phyloP scores from a whole-genome alignment of 2,888 invertebrate genomes.

The Apocheima hispidaria region DNA sequence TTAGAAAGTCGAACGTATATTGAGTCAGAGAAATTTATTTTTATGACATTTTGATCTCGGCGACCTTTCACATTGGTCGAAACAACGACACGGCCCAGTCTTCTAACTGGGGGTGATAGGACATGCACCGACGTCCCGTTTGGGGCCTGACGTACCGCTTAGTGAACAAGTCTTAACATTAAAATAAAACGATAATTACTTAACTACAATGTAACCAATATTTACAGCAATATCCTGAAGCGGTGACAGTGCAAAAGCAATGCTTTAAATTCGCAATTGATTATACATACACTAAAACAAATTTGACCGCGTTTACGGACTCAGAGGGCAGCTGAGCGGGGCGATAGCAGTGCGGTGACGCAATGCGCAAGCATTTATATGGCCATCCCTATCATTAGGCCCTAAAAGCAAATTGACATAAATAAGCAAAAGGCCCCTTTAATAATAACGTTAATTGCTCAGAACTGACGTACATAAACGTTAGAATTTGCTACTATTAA shows the following conservation, averaged over 20 bases:
- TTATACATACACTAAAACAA: constrained; percentile 13
- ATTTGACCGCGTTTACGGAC: background rate
- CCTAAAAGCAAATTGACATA: too few relatives aligned
- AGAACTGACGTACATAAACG: too few relatives aligned
- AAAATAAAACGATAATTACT: constrained; percentile 50
- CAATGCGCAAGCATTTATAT: background rate
- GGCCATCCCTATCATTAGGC: too few relatives aligned
- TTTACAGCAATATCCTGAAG: constrained; percentile 47
- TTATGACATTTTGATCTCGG: background rate
- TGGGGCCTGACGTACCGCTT: too few relatives aligned
- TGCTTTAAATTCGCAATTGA: constrained; percentile 22
- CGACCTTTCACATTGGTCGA: constrained; percentile 48
- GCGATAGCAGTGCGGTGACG: background rate
- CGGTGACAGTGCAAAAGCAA: constrained; percentile 25
- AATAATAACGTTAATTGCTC: too few relatives aligned
- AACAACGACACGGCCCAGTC: constrained; percentile 51
- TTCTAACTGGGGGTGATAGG: too few relatives aligned
- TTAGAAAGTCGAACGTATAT: background rate
- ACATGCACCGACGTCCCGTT: too few relatives aligned
- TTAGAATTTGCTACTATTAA: too few relatives aligned
- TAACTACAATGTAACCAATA: constrained; percentile 44
- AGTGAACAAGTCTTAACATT: too few relatives aligned
- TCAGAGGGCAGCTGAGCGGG: background rate
- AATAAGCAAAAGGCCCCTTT: too few relatives aligned
- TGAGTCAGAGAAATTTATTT: constrained; percentile 2